Evolutionary conservation across 2,888 invertebrate genomes (phyloP), one percentile per base, ranked within the genome.

Genomic region (Ormyrus nitidulus): DNA sequence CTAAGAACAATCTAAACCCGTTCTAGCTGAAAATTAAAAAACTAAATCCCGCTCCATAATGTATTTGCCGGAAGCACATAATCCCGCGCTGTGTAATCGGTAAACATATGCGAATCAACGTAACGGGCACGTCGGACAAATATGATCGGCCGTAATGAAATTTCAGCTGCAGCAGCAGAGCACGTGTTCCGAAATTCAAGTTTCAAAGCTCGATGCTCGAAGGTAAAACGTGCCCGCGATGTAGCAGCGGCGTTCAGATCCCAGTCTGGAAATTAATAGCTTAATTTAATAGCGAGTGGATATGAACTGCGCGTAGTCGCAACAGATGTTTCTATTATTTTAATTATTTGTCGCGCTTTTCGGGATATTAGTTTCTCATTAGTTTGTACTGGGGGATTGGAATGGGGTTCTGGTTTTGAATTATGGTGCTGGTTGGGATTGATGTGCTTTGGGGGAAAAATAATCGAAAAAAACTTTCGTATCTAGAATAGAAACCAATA

Each of bases 111-210:
- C 19, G 48, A 53, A 49, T 19, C 7, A 49, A 48, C 48, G 56
- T 13, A 48, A 34, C 13, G 44, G 13, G 10, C 2, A 10, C 34
- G 10, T n/a, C 51, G 19, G 62, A 69, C 68, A 69, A 79, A 79
- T 69, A 79, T 62, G 68, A 66, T 61, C 44, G 68, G 44, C 34
- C 56, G 64, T 73, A 58, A 73, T 69, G 62, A 62, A 61, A 68
- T 73, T 68, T 68, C 68, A 68, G 44, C 13, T 62, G 34, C 10
- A 8, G 19, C 19, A 2, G 46, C 44, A 2, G 53, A n/a, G 10
- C 10, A 49, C 34, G 13, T 6, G 11, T 2, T 44, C 10, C 10
- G 54, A 78, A 66, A 53, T 58, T 74, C 56, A 69, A 79, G 70
- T 74, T 68, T 70, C 5, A 48, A 59, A 70, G n/a, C 44, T 19